Conservation (phyloP, 2,888 invertebrate genomes). For the Chymomyza fuscimana region DNA sequence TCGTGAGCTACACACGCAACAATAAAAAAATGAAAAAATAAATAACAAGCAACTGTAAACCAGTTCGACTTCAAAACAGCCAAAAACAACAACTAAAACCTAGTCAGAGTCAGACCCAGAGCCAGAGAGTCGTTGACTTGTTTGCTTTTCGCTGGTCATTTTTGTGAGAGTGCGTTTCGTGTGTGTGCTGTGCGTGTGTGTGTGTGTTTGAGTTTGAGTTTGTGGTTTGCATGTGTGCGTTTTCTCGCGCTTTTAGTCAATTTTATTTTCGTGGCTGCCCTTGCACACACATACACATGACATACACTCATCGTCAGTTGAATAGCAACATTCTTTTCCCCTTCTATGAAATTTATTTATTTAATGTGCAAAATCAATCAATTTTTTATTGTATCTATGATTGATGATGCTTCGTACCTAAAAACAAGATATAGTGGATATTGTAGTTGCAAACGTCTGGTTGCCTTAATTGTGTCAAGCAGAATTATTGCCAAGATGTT, state of each 20-base stretch:
- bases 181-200: conserved; percentile 20
- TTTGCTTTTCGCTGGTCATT: conserved; percentile 63
- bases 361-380: too few species aligned
- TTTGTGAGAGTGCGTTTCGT: conserved; percentile 48
- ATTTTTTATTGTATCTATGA: too few species aligned
- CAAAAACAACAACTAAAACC: conserved; percentile 69
- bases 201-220: conserved; percentile 30
- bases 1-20: not conserved
- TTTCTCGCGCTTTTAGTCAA: not conserved
- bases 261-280: conserved; percentile 15
- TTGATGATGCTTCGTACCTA: too few species aligned
- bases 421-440: too few species aligned
- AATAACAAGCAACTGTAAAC: conserved; percentile 58
- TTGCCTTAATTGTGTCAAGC: too few species aligned
- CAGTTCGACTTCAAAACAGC: conserved; percentile 73
- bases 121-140: conserved; percentile 14
- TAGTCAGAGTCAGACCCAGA: conserved; percentile 32
- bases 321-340: too few species aligned
- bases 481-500: too few species aligned
- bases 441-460: too few species aligned
- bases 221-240: conserved; percentile 5
- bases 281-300: conserved; percentile 38
- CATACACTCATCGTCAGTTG: conserved; percentile 10
- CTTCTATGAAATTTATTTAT: too few species aligned
- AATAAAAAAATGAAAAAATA: not conserved